Evolutionary conservation across 2,888 invertebrate species (phyloP).

Genomic region (Deilephila porcellus): DNA sequence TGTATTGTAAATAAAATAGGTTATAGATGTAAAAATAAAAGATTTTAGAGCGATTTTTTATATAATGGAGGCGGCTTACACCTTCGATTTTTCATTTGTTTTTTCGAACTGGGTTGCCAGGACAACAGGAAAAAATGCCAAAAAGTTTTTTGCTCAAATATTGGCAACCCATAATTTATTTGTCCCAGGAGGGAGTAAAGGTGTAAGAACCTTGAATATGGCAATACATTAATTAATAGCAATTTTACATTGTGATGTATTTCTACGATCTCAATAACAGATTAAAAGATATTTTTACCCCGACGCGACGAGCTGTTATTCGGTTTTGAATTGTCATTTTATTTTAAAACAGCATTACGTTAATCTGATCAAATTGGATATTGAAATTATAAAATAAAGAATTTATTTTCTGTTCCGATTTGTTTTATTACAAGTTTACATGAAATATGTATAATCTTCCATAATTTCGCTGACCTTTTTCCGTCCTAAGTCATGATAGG

Average conservation of each 20-base stretch:
- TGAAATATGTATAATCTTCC: no score
- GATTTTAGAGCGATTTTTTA: constrained; percentile 62
- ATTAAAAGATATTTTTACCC: constrained; percentile 58
- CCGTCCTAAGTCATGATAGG: no score
- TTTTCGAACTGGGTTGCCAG: constrained; percentile 40
- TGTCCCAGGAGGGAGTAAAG: constrained; percentile 38
- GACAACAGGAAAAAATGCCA: constrained; percentile 42
- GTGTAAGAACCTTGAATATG: constrained; percentile 59
- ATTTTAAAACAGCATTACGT: constrained; percentile 51
- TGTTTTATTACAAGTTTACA: constrained; percentile 52
- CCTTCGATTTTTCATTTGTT: constrained; percentile 48
- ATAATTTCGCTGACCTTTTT: no score
- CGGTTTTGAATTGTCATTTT: constrained; percentile 39
- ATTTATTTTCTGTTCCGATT: constrained; percentile 82
- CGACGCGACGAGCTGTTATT: constrained; percentile 45
- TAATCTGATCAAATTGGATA: constrained; percentile 82
- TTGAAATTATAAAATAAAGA: constrained; percentile 79
- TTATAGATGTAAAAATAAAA: constrained; percentile 58
- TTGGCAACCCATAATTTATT: constrained; percentile 31
- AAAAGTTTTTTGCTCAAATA: constrained; percentile 44
- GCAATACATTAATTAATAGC: constrained; percentile 65
- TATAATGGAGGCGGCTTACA: constrained; percentile 66
- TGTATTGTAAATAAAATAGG: constrained; percentile 75
- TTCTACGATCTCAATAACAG: constrained; percentile 77
- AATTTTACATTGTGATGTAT: constrained; percentile 75